A percentile compares a stretch with the other conserved stretches of the same genome.
Conservation (phyloP, 2,113 vertebrate species). For the Typhlomys cinereus region DNA sequence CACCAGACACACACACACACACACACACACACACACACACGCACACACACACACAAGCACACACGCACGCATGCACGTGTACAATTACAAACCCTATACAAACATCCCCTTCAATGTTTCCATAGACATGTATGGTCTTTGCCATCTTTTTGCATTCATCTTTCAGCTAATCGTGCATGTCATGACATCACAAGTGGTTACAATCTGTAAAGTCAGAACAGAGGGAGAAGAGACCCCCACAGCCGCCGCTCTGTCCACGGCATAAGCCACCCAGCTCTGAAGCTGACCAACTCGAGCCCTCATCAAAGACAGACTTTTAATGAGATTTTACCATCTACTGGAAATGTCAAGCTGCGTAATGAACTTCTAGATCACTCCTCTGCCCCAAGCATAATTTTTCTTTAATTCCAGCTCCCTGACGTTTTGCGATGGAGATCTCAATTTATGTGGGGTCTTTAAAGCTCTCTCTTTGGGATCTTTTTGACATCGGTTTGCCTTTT, state of each 20-base stretch:
- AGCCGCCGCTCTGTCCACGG: background rate
- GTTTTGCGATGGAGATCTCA: slow-evolving; percentile 35
- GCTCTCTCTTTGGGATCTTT: slow-evolving; percentile 41
- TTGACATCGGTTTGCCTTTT: slow-evolving; percentile 13
- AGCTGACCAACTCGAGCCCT: slow-evolving; percentile 43
- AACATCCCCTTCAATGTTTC: background rate
- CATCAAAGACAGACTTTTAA: slow-evolving; percentile 73
- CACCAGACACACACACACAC: background rate
- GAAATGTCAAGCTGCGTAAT: slow-evolving; percentile 55
- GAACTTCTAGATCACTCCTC: slow-evolving; percentile 56
- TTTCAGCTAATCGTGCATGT: background rate
- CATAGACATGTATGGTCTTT: background rate
- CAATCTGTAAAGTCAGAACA: slow-evolving; percentile 13
- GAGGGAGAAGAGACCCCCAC: background rate
- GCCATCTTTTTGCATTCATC: background rate
- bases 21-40: background rate
- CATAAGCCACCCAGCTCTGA: slow-evolving; percentile 50
- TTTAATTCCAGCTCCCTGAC: slow-evolving; percentile 65
- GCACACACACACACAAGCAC: background rate
- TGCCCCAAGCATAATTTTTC: slow-evolving; percentile 72
- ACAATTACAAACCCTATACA: background rate
- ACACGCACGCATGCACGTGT: background rate
- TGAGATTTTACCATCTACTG: slow-evolving; percentile 70
- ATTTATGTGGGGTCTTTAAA: slow-evolving; percentile 63
- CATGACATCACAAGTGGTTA: slow-evolving; percentile 6